Evolutionary conservation across 1,140 invertebrate species (phyloP).

Genomic region (Condylostylus longicornis): DNA sequence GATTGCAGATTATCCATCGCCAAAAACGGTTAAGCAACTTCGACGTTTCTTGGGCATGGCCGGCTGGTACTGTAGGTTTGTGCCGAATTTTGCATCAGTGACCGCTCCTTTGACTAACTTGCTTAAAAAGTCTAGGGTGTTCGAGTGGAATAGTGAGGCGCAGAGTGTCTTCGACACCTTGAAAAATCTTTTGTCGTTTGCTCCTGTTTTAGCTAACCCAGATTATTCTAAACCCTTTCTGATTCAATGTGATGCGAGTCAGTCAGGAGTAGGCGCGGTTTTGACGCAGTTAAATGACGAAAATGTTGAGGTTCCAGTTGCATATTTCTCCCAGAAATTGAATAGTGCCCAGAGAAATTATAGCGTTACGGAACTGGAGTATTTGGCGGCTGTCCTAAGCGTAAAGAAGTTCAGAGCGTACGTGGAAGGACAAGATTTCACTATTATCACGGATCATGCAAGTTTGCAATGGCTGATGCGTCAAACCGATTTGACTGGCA

Average conservation of each 20-base stretch:
- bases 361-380: slow-evolving; percentile 29
- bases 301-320: slow-evolving; percentile 7
- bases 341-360: slow-evolving; percentile 10
- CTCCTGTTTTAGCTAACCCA: slow-evolving; percentile 5
- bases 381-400: slow-evolving; percentile 29
- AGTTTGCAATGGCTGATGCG: slow-evolving; percentile 14
- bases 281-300: slow-evolving; percentile 16
- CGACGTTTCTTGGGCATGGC: slow-evolving; percentile 24
- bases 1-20: slow-evolving; percentile 16
- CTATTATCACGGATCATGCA: slow-evolving; percentile 22
- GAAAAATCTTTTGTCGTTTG: slow-evolving; percentile 5
- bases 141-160: not conserved
- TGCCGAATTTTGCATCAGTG: slow-evolving; percentile 17
- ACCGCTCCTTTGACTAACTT: slow-evolving; percentile 19
- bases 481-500: slow-evolving; percentile 15
- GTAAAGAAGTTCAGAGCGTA: slow-evolving; percentile 32
- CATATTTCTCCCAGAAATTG: slow-evolving; percentile 7
- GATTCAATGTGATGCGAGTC: slow-evolving; percentile 5
- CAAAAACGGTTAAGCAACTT: slow-evolving; percentile 18
- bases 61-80: slow-evolving; percentile 26
- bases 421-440: slow-evolving; percentile 27
- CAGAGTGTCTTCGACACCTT: slow-evolving; percentile 2
- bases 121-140: slow-evolving; percentile 8
- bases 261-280: not conserved
- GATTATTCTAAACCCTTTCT: slow-evolving; percentile 7